Evolutionary conservation across 1,140 invertebrate species (phyloP), one percentile per base, ranked within the genome.

Genomic region (Drosophila kurseongensis): DNA sequence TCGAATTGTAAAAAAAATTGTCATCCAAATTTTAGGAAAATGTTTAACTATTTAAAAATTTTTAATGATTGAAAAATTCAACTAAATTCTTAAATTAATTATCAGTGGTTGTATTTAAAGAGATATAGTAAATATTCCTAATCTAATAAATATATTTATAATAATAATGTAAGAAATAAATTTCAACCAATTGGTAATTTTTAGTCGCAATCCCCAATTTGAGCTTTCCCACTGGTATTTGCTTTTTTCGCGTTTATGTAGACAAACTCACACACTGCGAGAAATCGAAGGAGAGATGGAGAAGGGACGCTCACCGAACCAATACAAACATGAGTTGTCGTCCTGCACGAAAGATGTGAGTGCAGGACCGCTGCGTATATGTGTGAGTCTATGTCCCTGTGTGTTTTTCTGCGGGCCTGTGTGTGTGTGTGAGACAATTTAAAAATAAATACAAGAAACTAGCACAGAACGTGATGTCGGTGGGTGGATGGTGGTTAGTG

Each of bases 371-470:
- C 44, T 48, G 44, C 47, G 48, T 41, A 13, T 36, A n/a, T 18
- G 35, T 55, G 57, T 51, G 29, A 47, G 51, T 60, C 41, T 52
- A 36, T 44, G 51, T 44, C 36, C 41, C 55, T 32, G 38, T 55
- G 52, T 48, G 45, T 48, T 36, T 27, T 40, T 29, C 9, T 42
- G 52, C 36, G 18, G 32, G 36, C 16, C 6, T 23, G 54, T 66
- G 61, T 59, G 47, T 40, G 65, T 86, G 62, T 80, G 65, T 50
- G 79, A 79, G 81, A 83, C 83, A 89, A 88, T 86, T 86, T 86
- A 88, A 86, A 86, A 86, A 86, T 86, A 86, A 86, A 86, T 86
- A 88, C 84, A 83, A 86, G 84, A 86, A 86, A 86, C 83, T 88
- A 86, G 83, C 79, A 63, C 83, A 88, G 45, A 78, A 73, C 69